Evolutionary conservation across 2,797 vertebrate genomes (phyloP).

Genomic region (Pangasius sanitwongsei): DNA sequence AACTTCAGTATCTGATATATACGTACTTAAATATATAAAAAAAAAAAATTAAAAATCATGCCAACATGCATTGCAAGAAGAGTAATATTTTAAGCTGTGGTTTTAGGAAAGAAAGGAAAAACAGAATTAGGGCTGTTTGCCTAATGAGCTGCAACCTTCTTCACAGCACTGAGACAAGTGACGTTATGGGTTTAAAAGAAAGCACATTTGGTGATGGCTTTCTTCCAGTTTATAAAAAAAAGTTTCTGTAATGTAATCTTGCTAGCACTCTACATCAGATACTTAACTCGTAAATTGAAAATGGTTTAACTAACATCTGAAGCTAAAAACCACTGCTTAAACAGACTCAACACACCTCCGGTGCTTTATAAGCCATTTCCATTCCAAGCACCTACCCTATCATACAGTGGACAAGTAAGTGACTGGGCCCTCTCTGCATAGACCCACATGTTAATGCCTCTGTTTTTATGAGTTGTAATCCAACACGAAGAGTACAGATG

Average conservation of each 20-base stretch:
- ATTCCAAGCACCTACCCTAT: neutral
- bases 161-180: neutral
- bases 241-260: neutral
- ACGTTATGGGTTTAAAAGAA: slow-evolving; percentile 1
- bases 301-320: neutral
- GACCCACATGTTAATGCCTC: neutral
- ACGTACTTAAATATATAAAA: neutral
- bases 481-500: slow-evolving; percentile 24
- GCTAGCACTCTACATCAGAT: neutral
- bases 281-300: neutral
- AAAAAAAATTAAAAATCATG: neutral
- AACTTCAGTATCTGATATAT: neutral
- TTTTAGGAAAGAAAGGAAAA: neutral
- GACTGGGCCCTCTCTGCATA: neutral
- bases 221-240: neutral
- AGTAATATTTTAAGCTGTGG: neutral
- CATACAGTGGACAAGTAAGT: neutral
- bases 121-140: neutral
- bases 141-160: neutral
- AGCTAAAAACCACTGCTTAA: neutral
- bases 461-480: slow-evolving; percentile 60
- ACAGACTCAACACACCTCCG: neutral
- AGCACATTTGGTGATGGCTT: neutral
- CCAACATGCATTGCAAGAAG: neutral
- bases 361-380: neutral